Evolutionary conservation across 2,888 invertebrate genomes (phyloP), one percentile per base, ranked within the genome.

Genomic region (Drosophila austrosaltans): DNA sequence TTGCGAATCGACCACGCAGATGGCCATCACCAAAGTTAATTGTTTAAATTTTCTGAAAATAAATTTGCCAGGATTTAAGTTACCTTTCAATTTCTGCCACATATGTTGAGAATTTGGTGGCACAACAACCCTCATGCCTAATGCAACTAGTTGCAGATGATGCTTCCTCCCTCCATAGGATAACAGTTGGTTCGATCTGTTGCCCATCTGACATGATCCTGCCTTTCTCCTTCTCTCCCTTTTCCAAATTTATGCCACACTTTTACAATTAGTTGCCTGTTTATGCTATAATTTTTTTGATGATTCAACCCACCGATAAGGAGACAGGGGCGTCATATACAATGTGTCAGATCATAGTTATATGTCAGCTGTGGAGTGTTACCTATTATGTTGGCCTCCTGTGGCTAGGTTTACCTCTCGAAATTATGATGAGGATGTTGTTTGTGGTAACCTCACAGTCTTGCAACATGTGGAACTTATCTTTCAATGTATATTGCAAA

Each of bases 341-440:
- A 57, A 63, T 59, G 54, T 69, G 62, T 48, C 59, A 39, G 30
- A 25, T 39, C 22, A 40, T 12, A 12, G 25, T 7, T 36, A 36
- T 36, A 32, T 32, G 88, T 78, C 88, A 83, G 83, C 83, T 83
- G 82, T 66, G 72, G 75, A 70, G 78, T 78, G 81, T 53, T 70
- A 63, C 66, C 48, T 54, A 20, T 62, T 57, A 58, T 65, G 62
- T 32, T 12, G 71, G 53, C 60, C 72, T 75, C 84, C 81, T 72
- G 83, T 63, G 81, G 78, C 59, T 44, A 28, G 44, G 32, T 48
- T 72, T 66, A 67, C 62, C 53, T 66, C 61, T 65, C 69, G 8
- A 53, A 60, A 57, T 32, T 20, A n/a, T 56, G 25, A n/a, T 57
- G 60, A 53, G 36, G 59, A 53, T 22, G 42, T 16, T 16, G 16